Evolutionary conservation across 2,113 vertebrate genomes (phyloP), one percentile per base, ranked within the genome.

Genomic region (Nanger granti): DNA sequence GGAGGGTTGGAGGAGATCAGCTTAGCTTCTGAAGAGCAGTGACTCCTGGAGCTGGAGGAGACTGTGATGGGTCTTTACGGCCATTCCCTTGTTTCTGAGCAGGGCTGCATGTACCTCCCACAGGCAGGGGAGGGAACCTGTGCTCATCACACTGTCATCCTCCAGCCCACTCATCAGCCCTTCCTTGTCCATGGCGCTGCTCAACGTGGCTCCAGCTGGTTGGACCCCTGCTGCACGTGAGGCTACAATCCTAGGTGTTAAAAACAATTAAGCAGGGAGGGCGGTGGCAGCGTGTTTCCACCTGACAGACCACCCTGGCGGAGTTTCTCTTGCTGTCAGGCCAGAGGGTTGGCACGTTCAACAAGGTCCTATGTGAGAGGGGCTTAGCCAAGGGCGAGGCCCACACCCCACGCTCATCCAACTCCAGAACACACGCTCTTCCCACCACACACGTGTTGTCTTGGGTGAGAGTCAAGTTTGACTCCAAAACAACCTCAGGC

Each of bases 281-380:
- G 31, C 2, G 2, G 28, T 22, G 5, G 29, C 59, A 31, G 26
- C 13, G 8, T 9, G 0, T 12, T 3, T 11, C 1, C 8, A 15
- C 26, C 47, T 17, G 29, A 2, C 37, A 15, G 80, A 20, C 55
- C 31, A n/a, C 41, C 3, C 26, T 49, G 52, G 89, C 14, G 6
- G 83, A 34, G 20, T 73, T 79, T n/a, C 84, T 22, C 8, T 31
- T 73, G 52, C 87, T 73, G 1, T 73, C 66, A 57, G 54, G 54
- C 28, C 47, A 37, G 24, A 54, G 22, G 28, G 44, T 22, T 55
- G 88, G 80, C 55, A 8, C 29, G 0, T 37, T 41, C 37, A 0
- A 1, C 8, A 4, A 86, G 26, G 31, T 52, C 5, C 3, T 26
- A 0, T 31, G 44, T 18, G 79, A 54, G 15, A 83, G 62, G 41